phyloP scores from a whole-genome alignment of 2,113 vertebrate species.

The Phalacrocorax carbo region DNA sequence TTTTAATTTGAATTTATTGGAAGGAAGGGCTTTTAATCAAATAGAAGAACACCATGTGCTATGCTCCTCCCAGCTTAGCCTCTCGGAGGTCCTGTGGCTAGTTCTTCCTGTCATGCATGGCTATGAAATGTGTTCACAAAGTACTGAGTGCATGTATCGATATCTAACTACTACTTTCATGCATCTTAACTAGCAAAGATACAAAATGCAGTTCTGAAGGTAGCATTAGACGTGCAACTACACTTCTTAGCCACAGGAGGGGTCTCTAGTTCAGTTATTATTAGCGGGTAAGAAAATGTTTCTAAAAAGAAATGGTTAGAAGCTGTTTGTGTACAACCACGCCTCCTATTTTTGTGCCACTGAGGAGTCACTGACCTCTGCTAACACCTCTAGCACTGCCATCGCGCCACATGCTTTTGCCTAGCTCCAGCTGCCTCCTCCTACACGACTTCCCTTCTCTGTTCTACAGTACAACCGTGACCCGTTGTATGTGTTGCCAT shows the following conservation, averaged over 20 bases:
- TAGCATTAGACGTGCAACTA: background rate
- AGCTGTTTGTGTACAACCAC: background rate
- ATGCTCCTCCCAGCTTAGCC: background rate
- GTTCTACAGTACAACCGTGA: background rate
- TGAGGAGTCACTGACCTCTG: background rate
- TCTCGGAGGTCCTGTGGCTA: background rate
- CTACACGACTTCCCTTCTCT: background rate
- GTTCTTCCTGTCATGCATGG: background rate
- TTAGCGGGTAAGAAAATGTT: background rate
- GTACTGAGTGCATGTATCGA: background rate
- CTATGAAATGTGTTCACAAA: background rate
- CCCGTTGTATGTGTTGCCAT: background rate
- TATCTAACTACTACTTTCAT: background rate
- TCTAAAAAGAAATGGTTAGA: background rate
- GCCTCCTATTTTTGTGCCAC: background rate
- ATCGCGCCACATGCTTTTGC: background rate
- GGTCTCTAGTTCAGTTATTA: background rate
- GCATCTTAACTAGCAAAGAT: background rate
- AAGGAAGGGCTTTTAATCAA: background rate
- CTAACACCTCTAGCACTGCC: background rate
- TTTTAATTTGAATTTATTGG: slow-evolving; percentile 20
- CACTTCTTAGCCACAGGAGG: slow-evolving; percentile 44
- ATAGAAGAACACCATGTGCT: background rate
- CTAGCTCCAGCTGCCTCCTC: background rate
- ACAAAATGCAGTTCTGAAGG: background rate